A percentile compares a stretch with the other conserved stretches of the same genome.
phyloP scores from a whole-genome alignment of 23 tunicate genomes.

The Botrylloides violaceus region DNA sequence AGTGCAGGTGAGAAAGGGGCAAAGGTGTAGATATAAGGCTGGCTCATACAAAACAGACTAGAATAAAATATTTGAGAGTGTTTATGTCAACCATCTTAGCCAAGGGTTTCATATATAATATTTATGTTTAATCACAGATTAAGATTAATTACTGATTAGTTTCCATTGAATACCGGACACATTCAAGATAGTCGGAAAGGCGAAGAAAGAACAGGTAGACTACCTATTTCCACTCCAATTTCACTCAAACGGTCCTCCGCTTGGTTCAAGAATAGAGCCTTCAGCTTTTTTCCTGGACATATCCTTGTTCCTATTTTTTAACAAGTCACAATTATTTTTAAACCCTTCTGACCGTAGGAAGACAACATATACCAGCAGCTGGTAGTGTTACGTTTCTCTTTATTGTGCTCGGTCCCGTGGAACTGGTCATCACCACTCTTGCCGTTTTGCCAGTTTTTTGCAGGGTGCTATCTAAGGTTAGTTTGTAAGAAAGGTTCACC shows the following conservation, averaged over 20 bases:
- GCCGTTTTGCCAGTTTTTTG: neutral
- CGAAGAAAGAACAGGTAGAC: neutral
- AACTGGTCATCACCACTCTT: neutral
- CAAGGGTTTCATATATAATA: too few species aligned
- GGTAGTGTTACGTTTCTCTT: neutral
- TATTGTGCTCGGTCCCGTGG: neutral
- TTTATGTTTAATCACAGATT: too few species aligned
- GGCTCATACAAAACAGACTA: too few species aligned
- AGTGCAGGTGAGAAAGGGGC: too few species aligned
- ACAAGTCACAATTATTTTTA: neutral
- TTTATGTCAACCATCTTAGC: too few species aligned
- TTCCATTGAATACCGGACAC: too few species aligned
- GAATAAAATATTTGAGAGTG: too few species aligned
- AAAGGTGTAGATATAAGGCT: too few species aligned
- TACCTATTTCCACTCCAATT: constrained; percentile 17
- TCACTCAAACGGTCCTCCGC: constrained; percentile 13
- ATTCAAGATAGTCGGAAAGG: too few species aligned
- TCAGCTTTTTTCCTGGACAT: neutral
- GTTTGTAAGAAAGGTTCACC: neutral
- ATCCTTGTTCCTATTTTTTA: neutral
- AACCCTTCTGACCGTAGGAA: neutral
- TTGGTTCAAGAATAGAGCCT: neutral
- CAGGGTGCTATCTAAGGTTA: constrained; percentile 3
- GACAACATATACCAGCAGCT: neutral
- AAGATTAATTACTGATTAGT: too few species aligned